Evolutionary conservation across 2,797 vertebrate genomes (phyloP), one percentile per base, ranked within the genome.

Genomic region (Pogoniulus pusillus): DNA sequence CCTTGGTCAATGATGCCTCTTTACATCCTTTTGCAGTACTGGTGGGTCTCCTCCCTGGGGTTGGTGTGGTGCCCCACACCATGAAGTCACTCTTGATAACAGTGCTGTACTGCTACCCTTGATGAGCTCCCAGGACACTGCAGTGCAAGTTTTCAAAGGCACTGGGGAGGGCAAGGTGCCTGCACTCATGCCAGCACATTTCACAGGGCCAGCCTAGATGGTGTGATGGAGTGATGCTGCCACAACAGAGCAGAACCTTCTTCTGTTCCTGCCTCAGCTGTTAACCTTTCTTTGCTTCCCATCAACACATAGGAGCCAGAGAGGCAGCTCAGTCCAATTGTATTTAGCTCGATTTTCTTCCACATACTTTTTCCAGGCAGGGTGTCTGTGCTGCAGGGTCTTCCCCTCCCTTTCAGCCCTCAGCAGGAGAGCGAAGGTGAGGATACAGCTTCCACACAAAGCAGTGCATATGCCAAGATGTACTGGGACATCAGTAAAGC

Each of bases 401-500:
- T 55, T 53, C 9, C 3, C 20, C 6, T 7, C 76, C 1, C n/a
- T 64, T 72, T 82, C 69, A 80, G 26, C 30, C 37, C 19, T 53
- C 53, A 81, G 47, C 14, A 43, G 41, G 59, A 82, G 37, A 5
- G 19, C 77, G 71, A 75, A 91, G 74, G 57, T 94, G 53, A 78
- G 75, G 37, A 68, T 89, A 71, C 0, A 1, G 16, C 29, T 30
- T 32, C 30, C 1, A 10, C 26, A 75, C 29, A 66, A 90, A 89
- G 79, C 51, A 66, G 41, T 4, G 0, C 2, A 0, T 73, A 20
- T 51, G 63, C 80, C 75, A 72, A 69, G 59, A 75, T 57, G 23
- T 65, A 32, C 47, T 30, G 14, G 41, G 85, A 84, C 75, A 87
- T 93, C 78, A 80, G 78, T 78, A 63, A 72, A 78, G 24, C 82